phyloP scores from a whole-genome alignment of 2,797 vertebrate genomes.

The Silurus aristotelis region DNA sequence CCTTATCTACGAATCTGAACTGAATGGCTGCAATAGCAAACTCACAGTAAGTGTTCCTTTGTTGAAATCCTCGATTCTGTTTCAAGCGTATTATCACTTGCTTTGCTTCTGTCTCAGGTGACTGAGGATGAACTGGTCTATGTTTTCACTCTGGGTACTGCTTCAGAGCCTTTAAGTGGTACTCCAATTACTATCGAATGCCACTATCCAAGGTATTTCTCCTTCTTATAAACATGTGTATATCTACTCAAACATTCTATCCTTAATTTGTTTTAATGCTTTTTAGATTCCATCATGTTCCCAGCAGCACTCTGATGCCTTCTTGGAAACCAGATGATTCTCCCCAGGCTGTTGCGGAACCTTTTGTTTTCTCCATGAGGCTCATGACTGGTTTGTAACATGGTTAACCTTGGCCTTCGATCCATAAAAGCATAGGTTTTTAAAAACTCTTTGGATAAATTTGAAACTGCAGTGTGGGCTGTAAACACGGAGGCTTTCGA shows the following conservation, averaged over 20 bases:
- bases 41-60: neutral
- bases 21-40: conserved; percentile 64
- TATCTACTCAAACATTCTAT: too few species aligned
- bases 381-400: conserved; percentile 68
- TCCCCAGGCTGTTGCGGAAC: conserved; percentile 36
- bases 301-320: conserved; percentile 59
- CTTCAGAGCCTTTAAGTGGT: conserved; percentile 54
- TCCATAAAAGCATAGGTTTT: too few species aligned
- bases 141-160: conserved; percentile 62
- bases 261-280: neutral
- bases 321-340: conserved; percentile 58
- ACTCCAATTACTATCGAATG: conserved; percentile 67
- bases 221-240: too few species aligned
- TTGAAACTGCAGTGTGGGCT: too few species aligned
- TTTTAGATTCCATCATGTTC: conserved; percentile 64
- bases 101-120: conserved; percentile 55
- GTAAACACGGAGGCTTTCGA: too few species aligned
- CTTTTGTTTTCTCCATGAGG: conserved; percentile 64
- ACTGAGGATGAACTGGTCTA: conserved; percentile 64
- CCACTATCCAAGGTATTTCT: conserved; percentile 65
- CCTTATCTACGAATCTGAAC: conserved; percentile 58
- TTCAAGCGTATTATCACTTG: too few species aligned
- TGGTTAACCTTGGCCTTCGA: too few species aligned
- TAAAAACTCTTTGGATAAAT: too few species aligned
- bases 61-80: neutral